A percentile compares a stretch with the other conserved stretches of the same genome.
phyloP scores from a whole-genome alignment of 2,113 vertebrate genomes.

The Bungarus multicinctus region DNA sequence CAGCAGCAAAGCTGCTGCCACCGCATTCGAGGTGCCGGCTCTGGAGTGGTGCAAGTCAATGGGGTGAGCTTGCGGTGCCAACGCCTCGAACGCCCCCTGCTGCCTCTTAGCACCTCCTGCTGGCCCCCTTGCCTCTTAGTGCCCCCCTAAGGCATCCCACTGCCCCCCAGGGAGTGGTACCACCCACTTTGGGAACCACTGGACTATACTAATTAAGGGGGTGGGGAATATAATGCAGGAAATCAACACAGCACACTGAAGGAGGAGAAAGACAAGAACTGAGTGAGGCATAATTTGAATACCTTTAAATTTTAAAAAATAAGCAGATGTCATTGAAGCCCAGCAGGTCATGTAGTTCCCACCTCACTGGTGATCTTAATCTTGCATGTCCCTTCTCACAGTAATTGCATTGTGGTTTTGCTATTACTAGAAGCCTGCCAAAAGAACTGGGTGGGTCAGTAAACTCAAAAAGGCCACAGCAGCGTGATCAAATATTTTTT shows the following conservation, averaged over 20 bases:
- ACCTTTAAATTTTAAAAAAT: not conserved
- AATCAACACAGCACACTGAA: not conserved
- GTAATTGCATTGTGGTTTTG: not conserved
- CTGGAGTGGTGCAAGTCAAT: too few relatives aligned
- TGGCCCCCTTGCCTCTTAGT: too few relatives aligned
- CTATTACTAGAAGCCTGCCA: not conserved
- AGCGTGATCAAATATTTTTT: not conserved
- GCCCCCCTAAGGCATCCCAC: too few relatives aligned
- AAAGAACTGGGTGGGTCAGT: not conserved
- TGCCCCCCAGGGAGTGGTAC: too few relatives aligned
- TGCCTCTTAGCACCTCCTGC: too few relatives aligned
- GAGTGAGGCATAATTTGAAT: not conserved
- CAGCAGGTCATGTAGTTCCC: not conserved
- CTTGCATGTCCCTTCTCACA: not conserved
- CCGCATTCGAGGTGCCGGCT: too few relatives aligned
- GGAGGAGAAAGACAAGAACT: not conserved
- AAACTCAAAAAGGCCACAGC: not conserved
- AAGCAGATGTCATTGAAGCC: not conserved
- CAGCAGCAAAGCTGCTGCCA: too few relatives aligned
- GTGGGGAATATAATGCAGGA: not conserved
- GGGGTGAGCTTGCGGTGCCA: too few relatives aligned
- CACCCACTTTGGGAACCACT: too few relatives aligned
- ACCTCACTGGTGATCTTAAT: not conserved
- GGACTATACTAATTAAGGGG: not conserved
- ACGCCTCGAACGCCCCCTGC: too few relatives aligned